Percentiles rank a stretch among this genome's conserved stretches.
These are phyloP conservation scores for Venustaconcha ellipsiformis DNA, from an alignment of 1,140 invertebrate genomes.

Conservation along the genomic window DNA sequence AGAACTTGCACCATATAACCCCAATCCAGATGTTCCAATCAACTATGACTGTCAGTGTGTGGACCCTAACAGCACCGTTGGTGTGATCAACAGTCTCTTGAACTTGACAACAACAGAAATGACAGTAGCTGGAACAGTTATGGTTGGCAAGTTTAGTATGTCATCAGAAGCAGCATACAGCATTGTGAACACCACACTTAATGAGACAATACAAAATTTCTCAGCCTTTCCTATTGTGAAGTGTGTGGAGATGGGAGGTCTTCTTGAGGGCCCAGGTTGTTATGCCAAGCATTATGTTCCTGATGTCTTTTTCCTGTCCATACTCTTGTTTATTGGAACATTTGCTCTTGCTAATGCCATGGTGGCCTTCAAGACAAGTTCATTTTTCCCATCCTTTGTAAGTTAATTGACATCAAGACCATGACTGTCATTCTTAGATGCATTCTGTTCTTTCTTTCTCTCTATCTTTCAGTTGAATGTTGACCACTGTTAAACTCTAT, in stretches of 20 bases:
- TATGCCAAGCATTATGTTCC: conserved; percentile 45
- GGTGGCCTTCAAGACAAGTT: conserved; percentile 93
- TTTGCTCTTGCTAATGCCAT: conserved; percentile 89
- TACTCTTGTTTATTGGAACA: conserved; percentile 93
- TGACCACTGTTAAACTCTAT: background rate
- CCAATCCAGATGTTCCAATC: conserved; percentile 36
- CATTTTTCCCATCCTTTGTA: conserved; percentile 86
- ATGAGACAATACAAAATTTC: conserved; percentile 18
- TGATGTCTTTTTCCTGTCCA: conserved; percentile 95
- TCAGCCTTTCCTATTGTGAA: conserved; percentile 27
- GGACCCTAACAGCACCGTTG: conserved; percentile 32
- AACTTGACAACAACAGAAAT: background rate
- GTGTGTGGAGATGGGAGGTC: conserved; percentile 72
- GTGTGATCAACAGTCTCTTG: conserved; percentile 10
- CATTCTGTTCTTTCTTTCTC: background rate
- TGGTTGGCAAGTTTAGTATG: background rate
- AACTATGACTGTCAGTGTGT: conserved; percentile 54
- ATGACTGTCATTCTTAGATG: background rate
- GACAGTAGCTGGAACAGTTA: conserved; percentile 2
- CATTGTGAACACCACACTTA: conserved; percentile 6
- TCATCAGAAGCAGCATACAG: background rate
- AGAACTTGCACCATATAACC: conserved; percentile 49
- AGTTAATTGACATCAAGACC: conserved; percentile 24
- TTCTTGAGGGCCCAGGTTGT: conserved; percentile 81
- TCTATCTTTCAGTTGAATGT: background rate